Evolutionary conservation across 2,113 vertebrate genomes (phyloP), one percentile per base, ranked within the genome.

Genomic region (Lontra canadensis): DNA sequence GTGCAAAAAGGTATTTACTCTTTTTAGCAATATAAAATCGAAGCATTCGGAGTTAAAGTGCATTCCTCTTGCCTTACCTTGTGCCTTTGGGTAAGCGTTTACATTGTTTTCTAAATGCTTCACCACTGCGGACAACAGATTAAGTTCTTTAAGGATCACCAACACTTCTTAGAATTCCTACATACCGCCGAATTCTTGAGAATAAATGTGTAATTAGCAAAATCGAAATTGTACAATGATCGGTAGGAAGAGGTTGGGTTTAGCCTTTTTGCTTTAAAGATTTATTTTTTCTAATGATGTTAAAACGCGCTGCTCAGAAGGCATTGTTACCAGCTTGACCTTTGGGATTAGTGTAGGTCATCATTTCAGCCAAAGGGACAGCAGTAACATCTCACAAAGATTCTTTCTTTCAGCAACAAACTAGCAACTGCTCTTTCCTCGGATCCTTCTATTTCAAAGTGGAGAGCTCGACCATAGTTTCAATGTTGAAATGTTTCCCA

Each of bases 391-490:
- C 76, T 98, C 95, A 96, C 85, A 90, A 94, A 93, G 83, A 95
- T 95, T 86, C 93, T 95, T 96, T 97, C 98, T 97, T 97, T 97
- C 97, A 98, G 69, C 93, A 94, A 36, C 74, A 65, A 95, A 89
- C 47, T 84, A 91, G 74, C 47, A 76, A 87, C 25, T 21, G 2
- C 79, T 87, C 88, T 88, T 88, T 94, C 90, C 42, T 97, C 34
- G 29, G 65, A 95, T 95, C 85, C 88, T 97, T 96, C 81, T 96
- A 47, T 97, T 98, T 98, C 95, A 96, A 98, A 96, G 96, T 90
- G 4, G 61, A 96, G 76, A 74, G 78, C 36, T 83, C 90, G 47
- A 91, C 67, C 79, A 25, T 92, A 93, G 90, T 93, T 97, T 84
- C 93, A 97, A 96, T 96, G 88, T 92, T 81, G 92, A 97, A 96